These are phyloP conservation scores for Piaya cayana DNA, from an alignment of 2,113 vertebrate species.

Conservation along the genomic window DNA sequence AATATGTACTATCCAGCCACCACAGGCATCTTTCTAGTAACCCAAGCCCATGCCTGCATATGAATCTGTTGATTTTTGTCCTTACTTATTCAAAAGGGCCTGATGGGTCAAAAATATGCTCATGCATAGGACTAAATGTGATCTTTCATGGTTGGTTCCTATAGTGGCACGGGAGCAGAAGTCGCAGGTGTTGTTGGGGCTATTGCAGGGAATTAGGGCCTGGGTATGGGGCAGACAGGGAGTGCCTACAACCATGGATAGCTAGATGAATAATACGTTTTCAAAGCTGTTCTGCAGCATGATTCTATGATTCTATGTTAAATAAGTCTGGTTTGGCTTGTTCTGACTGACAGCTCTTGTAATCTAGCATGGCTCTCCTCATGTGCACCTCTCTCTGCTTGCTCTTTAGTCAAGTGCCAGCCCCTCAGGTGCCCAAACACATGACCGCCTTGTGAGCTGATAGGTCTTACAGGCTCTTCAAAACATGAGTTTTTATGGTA, in stretches of 20 bases:
- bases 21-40: background rate
- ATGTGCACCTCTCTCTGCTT: background rate
- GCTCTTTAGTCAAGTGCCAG: background rate
- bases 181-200: background rate
- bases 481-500: background rate
- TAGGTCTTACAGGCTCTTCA: background rate
- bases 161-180: background rate
- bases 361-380: background rate
- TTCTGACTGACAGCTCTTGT: background rate
- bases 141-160: background rate
- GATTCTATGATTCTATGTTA: no score
- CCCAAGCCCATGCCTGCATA: background rate
- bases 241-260: background rate
- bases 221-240: background rate
- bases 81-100: background rate
- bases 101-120: background rate
- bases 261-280: background rate
- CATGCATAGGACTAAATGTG: background rate
- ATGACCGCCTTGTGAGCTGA: background rate
- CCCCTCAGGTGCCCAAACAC: background rate
- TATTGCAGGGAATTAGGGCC: background rate
- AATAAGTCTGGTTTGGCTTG: background rate
- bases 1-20: background rate
- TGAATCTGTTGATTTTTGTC: background rate
- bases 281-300: background rate